These are phyloP conservation scores for Chelonus formosanus DNA, from an alignment of 2,888 invertebrate genomes.

Conservation along the genomic window DNA sequence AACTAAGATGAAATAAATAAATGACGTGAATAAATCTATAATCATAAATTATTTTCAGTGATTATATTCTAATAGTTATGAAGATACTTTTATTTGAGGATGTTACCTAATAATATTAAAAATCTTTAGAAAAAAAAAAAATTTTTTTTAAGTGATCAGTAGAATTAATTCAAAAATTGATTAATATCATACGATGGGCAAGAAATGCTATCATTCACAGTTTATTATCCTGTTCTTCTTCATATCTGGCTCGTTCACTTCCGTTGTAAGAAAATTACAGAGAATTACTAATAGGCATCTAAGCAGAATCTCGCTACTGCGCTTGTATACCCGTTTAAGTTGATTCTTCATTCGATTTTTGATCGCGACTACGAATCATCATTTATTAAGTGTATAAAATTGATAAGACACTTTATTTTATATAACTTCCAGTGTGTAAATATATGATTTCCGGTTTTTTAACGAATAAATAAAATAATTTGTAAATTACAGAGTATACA, in stretches of 20 bases:
- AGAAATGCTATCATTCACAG: constrained; percentile 6
- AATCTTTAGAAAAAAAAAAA: too few species aligned
- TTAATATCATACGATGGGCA: constrained; percentile 27
- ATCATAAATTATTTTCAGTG: too few species aligned
- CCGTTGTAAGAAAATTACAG: constrained; percentile 52
- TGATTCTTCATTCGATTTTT: too few species aligned
- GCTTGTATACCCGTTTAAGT: constrained; percentile 25
- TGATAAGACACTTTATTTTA: constrained; percentile 7
- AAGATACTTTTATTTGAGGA: too few species aligned
- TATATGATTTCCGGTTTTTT: too few species aligned
- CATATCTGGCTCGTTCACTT: constrained; percentile 36
- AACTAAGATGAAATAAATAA: too few species aligned
- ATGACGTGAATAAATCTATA: too few species aligned
- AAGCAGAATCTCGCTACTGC: constrained; percentile 26
- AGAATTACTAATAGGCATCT: constrained; percentile 38
- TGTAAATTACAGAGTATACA: too few species aligned
- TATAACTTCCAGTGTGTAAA: not conserved
- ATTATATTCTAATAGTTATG: too few species aligned
- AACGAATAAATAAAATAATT: too few species aligned
- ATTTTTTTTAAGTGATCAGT: too few species aligned
- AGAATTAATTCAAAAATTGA: constrained; percentile 5
- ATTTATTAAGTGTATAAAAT: constrained; percentile 1
- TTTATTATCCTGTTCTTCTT: not conserved
- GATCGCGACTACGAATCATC: not conserved
- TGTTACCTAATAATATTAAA: too few species aligned